Base-by-base conservation (phyloP, 2,797 vertebrate species). In the Adelosebastes latens region DNA sequence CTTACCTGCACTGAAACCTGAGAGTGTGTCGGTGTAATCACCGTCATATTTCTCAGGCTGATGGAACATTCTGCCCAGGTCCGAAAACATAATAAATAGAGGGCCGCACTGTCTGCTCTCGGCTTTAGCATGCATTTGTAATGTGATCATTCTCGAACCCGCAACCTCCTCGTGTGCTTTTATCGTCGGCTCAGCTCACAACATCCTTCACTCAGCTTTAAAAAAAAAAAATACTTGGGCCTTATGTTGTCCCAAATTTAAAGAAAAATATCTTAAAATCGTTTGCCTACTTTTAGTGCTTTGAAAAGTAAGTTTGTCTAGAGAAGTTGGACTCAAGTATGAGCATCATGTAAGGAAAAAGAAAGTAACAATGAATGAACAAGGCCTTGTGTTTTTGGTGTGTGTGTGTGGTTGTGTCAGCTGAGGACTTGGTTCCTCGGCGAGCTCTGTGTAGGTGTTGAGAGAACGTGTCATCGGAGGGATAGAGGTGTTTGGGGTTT, bases 381-480 rank as follows among this genome's bases (percentile, higher is more conserved):
- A 42, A 20, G 24, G 10, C 3, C 18, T 53, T 42, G 59, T 79
- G 46, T 67, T 69, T 67, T 24, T 52, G 12, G 75, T 25, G 58
- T 27, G 65, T 73, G 72, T 58, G 60, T 67, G 63, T 64, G 70
- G 60, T 49, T 81, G 80, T 82, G 86, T 88, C 79, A 87, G 80
- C 84, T 84, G 58, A 93, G 93, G 90, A 86, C 82, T 78, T 91
- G 93, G 87, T 89, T 88, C 92, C 92, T 87, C 88, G 11, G 85
- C 73, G 88, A 90, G 92, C 68, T 80, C 75, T 94, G 89, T 90
- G 90, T 90, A 86, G 81, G 92, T 94, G 96, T 90, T 95, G 94
- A 96, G 87, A 89, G 93, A 94, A 89, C 81, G 80, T 94, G 89
- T 95, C 95, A 92, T 93, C 92, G 89, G 70, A 76, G 80, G 82